These are phyloP conservation scores for Aurelia sp. DNA, from an alignment of 30 jellyfish, hydroid and myxozoan species.

Conservation along the genomic window DNA sequence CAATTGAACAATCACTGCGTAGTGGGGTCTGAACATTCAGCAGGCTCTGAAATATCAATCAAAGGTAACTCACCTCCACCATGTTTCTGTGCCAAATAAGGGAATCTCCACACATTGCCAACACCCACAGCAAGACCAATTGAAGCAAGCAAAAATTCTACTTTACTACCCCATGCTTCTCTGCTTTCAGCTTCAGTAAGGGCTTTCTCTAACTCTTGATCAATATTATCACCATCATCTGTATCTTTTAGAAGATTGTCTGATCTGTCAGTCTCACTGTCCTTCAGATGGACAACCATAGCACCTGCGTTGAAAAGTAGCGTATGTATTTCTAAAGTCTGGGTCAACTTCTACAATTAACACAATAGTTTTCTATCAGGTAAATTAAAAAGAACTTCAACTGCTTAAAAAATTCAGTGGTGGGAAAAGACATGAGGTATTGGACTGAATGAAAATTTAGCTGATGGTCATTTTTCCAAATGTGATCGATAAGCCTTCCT, in stretches of 20 bases:
- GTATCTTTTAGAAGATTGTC: conserved; percentile 39
- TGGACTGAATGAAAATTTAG: too few species aligned
- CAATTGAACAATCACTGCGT: too few species aligned
- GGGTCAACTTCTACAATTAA: neutral
- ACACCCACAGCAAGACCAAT: conserved; percentile 99
- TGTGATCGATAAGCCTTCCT: too few species aligned
- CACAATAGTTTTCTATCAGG: too few species aligned
- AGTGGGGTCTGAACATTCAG: too few species aligned
- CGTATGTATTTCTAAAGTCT: neutral
- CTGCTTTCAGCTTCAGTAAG: conserved; percentile 80
- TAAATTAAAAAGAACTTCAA: too few species aligned
- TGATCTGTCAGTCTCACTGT: conserved; percentile 53
- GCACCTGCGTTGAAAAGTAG: conserved; percentile 38
- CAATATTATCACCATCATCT: conserved; percentile 35
- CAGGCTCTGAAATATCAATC: too few species aligned
- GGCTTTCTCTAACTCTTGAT: conserved; percentile 57
- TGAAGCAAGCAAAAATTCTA: conserved; percentile 96
- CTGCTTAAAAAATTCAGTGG: too few species aligned
- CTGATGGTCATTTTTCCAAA: too few species aligned
- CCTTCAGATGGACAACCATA: conserved; percentile 57
- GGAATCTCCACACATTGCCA: conserved; percentile 99
- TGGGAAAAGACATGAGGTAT: too few species aligned
- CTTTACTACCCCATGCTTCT: conserved; percentile 98
- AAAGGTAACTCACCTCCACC: conserved; percentile 91
- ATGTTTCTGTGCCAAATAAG: conserved; percentile 92